These are phyloP conservation scores for Tipula unca DNA, from an alignment of 2,888 invertebrate genomes.

Conservation along the genomic window DNA sequence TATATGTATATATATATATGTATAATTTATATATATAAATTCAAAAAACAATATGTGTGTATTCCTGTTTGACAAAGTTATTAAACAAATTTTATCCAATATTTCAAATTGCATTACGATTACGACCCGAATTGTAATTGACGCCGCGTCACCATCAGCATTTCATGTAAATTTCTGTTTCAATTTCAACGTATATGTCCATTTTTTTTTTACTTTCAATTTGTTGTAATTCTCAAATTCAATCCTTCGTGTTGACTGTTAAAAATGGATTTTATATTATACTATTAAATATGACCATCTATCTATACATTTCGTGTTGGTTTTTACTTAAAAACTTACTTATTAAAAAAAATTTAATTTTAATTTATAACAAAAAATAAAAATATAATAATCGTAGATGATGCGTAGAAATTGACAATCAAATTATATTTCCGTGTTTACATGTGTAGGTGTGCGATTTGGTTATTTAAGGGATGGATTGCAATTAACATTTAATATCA, in stretches of 20 bases:
- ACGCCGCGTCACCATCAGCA: background rate
- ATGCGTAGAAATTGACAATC: background rate
- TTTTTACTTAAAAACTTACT: too few relatives aligned
- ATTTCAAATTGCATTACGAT: background rate
- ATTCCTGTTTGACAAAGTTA: background rate
- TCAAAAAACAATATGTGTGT: background rate
- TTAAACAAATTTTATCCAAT: too few relatives aligned
- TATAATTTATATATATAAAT: background rate
- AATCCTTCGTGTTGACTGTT: background rate
- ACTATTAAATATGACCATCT: background rate
- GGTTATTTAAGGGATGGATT: background rate
- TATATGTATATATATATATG: too few relatives aligned
- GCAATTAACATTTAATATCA: too few relatives aligned
- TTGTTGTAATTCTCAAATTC: too few relatives aligned
- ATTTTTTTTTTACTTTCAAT: too few relatives aligned
- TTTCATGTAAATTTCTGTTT: background rate
- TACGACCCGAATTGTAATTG: background rate
- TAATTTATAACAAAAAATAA: background rate
- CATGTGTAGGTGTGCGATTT: background rate
- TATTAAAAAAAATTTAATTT: background rate
- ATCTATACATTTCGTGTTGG: background rate
- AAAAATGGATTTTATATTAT: background rate
- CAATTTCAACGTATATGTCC: too few relatives aligned
- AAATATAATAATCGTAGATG: background rate
- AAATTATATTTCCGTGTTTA: background rate